These are phyloP conservation scores for Unio delphinus DNA, from an alignment of 2,888 invertebrate species.

Conservation along the genomic window DNA sequence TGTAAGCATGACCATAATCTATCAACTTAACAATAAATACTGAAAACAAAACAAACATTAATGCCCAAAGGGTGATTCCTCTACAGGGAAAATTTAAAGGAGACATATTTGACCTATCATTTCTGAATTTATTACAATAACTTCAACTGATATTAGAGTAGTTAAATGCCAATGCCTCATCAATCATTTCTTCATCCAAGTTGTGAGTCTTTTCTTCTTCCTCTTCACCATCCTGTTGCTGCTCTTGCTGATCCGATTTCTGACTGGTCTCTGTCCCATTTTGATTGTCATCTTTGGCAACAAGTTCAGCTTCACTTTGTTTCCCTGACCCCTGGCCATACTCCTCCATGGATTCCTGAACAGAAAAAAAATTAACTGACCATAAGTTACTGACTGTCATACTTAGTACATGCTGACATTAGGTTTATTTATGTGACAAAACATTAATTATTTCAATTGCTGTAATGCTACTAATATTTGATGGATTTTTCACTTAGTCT, in stretches of 20 bases:
- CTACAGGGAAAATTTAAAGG: too few species aligned
- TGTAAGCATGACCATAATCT: too few species aligned
- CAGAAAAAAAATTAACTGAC: not conserved
- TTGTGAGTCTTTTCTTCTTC: conserved; percentile 60
- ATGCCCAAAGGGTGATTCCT: too few species aligned
- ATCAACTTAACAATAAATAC: too few species aligned
- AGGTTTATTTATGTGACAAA: too few species aligned
- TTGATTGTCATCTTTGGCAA: conserved; percentile 80
- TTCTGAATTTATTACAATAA: not conserved
- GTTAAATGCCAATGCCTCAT: conserved; percentile 28
- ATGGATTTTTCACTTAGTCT: too few species aligned
- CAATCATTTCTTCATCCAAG: conserved; percentile 37
- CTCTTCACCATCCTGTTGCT: conserved; percentile 70
- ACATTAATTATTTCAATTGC: too few species aligned
- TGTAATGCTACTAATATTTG: too few species aligned
- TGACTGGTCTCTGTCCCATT: conserved; percentile 50
- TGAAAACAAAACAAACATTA: too few species aligned
- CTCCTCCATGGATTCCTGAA: conserved; percentile 70
- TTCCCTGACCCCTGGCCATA: conserved; percentile 68
- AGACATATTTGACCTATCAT: not conserved
- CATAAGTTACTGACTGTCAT: too few species aligned
- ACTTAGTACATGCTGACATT: too few species aligned
- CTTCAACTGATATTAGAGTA: not conserved
- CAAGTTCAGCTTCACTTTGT: conserved; percentile 78
- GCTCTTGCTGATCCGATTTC: conserved; percentile 72